Percentiles rank a stretch among this genome's conserved stretches.
Evolutionary conservation across 64 coral and sea anemone genomes (phyloP).

Genomic region (Hydrozoanthus tunicans): DNA sequence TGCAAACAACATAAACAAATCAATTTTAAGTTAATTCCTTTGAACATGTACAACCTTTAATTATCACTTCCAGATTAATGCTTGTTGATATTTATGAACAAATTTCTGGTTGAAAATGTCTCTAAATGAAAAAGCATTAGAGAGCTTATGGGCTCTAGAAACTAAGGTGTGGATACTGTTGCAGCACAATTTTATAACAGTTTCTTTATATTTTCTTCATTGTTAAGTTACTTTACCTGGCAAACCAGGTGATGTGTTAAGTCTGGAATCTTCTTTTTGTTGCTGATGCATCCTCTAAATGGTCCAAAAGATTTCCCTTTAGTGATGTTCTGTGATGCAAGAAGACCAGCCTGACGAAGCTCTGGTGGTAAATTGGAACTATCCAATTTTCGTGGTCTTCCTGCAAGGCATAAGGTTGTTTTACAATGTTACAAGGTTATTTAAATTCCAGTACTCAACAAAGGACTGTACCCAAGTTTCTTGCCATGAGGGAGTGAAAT

Average conservation of each 20-base stretch:
- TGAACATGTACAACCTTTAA: too few relatives aligned
- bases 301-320: constrained; percentile 89
- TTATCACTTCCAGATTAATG: too few relatives aligned
- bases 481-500: background rate
- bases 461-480: background rate
- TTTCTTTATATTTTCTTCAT: too few relatives aligned
- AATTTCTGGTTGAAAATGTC: too few relatives aligned
- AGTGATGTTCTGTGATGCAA: constrained; percentile 72
- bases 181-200: too few relatives aligned
- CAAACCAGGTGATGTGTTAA: constrained; percentile 64
- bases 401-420: background rate
- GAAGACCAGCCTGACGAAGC: constrained; percentile 76
- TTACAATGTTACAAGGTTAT: background rate
- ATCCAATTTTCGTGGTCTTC: background rate
- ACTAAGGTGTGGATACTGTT: too few relatives aligned
- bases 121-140: too few relatives aligned
- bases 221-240: constrained; percentile 44
- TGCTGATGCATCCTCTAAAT: constrained; percentile 72
- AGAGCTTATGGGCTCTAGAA: too few relatives aligned
- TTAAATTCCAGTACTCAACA: background rate
- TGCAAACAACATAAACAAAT: too few relatives aligned
- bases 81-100: too few relatives aligned
- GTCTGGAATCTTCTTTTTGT: constrained; percentile 43
- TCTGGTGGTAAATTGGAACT: constrained; percentile 77
- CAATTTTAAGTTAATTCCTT: too few relatives aligned